Conservation (phyloP, 2,113 vertebrate species). For the Dromiciops gliroides region DNA sequence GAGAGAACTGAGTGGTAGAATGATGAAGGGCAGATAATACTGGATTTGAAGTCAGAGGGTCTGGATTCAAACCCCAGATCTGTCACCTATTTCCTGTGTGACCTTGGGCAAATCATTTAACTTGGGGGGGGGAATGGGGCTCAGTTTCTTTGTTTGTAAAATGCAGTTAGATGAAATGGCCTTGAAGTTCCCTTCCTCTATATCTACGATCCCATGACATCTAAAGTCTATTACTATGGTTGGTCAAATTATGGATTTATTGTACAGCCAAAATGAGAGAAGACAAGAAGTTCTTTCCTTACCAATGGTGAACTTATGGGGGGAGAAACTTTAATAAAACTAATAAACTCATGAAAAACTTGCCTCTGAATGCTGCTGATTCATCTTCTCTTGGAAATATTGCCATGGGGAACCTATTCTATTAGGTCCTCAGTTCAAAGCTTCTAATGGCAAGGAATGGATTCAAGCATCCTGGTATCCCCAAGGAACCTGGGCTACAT, state of each 20-base stretch:
- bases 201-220: not conserved
- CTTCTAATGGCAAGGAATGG: not conserved
- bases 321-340: not conserved
- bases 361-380: not conserved
- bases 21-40: not conserved
- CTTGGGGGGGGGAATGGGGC: not conserved
- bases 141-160: not conserved
- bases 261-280: not conserved
- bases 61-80: not conserved
- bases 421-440: not conserved
- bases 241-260: too few relatives aligned
- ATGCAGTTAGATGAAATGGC: not conserved
- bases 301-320: not conserved
- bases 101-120: not conserved
- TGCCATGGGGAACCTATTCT: not conserved
- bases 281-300: not conserved
- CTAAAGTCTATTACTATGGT: not conserved
- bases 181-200: not conserved
- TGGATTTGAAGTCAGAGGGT: not conserved
- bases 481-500: not conserved
- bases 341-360: not conserved
- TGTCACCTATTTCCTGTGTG: not conserved
- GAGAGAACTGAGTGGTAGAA: not conserved
- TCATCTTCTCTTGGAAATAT: not conserved
- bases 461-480: not conserved